Evolutionary conservation across 2,888 invertebrate species (phyloP).

Genomic region (Eupeodes latifasciatus): DNA sequence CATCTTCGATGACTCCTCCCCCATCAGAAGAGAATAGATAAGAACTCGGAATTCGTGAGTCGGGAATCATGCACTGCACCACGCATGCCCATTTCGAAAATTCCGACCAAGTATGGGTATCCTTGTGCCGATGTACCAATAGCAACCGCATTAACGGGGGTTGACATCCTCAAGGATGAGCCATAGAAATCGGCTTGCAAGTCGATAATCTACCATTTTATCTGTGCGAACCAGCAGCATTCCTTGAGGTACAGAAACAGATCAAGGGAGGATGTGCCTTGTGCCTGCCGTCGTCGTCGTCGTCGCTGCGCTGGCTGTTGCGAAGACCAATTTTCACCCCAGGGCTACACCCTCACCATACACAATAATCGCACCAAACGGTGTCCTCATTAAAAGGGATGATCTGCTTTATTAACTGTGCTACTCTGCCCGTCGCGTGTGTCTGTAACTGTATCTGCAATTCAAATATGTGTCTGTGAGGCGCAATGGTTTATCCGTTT

Average conservation of each 20-base stretch:
- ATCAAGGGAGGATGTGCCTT: constrained; percentile 71
- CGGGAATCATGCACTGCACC: constrained; percentile 48
- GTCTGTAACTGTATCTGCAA: constrained; percentile 16
- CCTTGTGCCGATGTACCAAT: constrained; percentile 66
- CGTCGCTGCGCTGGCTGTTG: not conserved
- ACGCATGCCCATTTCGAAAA: constrained; percentile 59
- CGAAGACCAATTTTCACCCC: constrained; percentile 58
- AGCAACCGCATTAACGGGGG: constrained; percentile 73
- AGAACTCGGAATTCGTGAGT: constrained; percentile 69
- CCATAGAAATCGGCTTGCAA: constrained; percentile 68
- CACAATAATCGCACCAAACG: not conserved
- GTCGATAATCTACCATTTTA: constrained; percentile 73
- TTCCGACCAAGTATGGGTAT: constrained; percentile 52
- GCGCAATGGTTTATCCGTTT: constrained; percentile 74
- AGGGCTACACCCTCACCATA: constrained; percentile 62
- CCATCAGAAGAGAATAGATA: constrained; percentile 74
- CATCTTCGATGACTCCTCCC: constrained; percentile 79
- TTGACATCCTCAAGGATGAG: constrained; percentile 76
- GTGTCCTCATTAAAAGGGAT: constrained; percentile 71
- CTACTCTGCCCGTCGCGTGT: constrained; percentile 20
- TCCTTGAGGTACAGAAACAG: constrained; percentile 68
- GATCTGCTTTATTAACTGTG: constrained; percentile 67
- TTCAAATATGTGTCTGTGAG: constrained; percentile 45
- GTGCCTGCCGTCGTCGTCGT: not conserved
- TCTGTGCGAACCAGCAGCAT: constrained; percentile 55